These are phyloP conservation scores for Egretta garzetta DNA, from an alignment of 2,113 vertebrate species.

Conservation along the genomic window DNA sequence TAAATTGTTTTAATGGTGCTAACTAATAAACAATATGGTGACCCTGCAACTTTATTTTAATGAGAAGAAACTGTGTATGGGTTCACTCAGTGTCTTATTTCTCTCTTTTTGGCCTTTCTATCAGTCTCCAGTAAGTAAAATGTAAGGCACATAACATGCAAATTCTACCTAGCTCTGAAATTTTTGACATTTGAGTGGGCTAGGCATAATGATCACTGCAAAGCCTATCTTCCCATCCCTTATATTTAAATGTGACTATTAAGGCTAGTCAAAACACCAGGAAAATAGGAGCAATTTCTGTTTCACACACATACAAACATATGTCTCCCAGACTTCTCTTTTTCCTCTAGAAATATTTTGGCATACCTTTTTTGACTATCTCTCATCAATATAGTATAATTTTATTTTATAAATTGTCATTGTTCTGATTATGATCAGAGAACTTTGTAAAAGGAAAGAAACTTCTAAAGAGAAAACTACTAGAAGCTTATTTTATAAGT, in stretches of 20 bases:
- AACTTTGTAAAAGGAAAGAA: not conserved
- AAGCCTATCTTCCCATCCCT: not conserved
- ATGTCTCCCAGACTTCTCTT: not conserved
- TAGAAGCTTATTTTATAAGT: not conserved
- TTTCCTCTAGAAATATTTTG: slow-evolving; percentile 4
- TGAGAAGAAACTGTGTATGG: not conserved
- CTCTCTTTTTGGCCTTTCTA: not conserved
- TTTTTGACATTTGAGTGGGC: slow-evolving; percentile 33
- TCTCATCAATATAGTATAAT: not conserved
- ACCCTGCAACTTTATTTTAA: not conserved
- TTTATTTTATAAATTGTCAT: not conserved
- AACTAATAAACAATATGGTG: not conserved
- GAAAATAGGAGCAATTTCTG: not conserved
- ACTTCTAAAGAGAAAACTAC: not conserved
- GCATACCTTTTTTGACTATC: not conserved
- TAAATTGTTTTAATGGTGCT: not conserved
- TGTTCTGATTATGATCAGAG: not conserved
- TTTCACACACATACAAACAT: not conserved
- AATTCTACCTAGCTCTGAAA: slow-evolving; percentile 27
- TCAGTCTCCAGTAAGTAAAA: not conserved
- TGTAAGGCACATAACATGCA: not conserved
- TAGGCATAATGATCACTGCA: slow-evolving; percentile 3
- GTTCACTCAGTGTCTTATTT: not conserved
- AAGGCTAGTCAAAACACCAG: slow-evolving; percentile 42
- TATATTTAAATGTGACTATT: slow-evolving; percentile 11